Conservation (phyloP, 2,113 vertebrate genomes). For the Gymnorhina tibicen region DNA sequence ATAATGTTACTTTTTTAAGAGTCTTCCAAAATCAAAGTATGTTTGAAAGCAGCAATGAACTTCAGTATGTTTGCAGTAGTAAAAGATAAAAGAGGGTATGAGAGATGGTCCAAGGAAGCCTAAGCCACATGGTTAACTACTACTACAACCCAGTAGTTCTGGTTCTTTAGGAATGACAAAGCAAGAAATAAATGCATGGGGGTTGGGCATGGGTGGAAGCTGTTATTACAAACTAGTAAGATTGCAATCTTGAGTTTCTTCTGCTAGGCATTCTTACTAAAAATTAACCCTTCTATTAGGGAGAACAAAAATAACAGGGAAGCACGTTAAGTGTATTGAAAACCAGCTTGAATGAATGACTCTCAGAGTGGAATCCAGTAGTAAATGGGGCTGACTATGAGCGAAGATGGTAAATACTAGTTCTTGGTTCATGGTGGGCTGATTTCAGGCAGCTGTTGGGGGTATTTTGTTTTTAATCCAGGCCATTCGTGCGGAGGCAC, state of each 20-base stretch:
- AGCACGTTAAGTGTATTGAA: not conserved
- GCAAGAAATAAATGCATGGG: not conserved
- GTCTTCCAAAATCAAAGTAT: not conserved
- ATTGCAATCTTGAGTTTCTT: not conserved
- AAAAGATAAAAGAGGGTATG: not conserved
- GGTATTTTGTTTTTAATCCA: not conserved
- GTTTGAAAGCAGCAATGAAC: not conserved
- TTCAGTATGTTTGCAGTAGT: not conserved
- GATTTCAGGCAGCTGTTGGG: not conserved
- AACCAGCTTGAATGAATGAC: not conserved
- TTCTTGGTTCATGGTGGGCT: not conserved
- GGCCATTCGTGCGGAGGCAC: not conserved
- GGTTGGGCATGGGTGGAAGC: not conserved
- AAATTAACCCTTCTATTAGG: not conserved
- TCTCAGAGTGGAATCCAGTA: not conserved
- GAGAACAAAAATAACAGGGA: not conserved
- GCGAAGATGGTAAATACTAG: not conserved
- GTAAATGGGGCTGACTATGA: not conserved
- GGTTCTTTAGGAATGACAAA: not conserved
- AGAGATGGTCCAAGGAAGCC: not conserved
- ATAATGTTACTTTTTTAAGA: not conserved
- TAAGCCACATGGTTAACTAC: not conserved
- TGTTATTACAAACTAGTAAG: not conserved
- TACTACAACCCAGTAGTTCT: not conserved
- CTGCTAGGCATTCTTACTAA: not conserved